phyloP scores from a whole-genome alignment of 1,140 invertebrate species.

The Leptopilina boulardi region DNA sequence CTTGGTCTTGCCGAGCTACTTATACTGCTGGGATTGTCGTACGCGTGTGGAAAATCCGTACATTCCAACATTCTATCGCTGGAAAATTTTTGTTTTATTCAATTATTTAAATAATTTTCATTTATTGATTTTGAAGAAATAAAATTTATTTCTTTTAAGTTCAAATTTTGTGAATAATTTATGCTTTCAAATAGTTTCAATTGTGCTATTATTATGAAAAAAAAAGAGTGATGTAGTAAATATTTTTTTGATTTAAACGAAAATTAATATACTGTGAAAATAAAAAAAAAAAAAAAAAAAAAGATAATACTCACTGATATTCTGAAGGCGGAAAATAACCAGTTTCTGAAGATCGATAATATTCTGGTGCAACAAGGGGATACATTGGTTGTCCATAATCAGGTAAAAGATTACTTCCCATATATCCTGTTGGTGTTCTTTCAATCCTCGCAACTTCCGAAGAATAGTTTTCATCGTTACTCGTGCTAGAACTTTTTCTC shows the following conservation, averaged over 20 bases:
- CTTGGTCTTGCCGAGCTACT: conserved; percentile 75
- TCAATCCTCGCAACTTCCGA: conserved; percentile 71
- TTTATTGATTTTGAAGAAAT: neutral
- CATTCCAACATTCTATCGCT: conserved; percentile 73
- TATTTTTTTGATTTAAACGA: too few species aligned
- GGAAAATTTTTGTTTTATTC: conserved; percentile 49
- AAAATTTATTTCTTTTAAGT: too few species aligned
- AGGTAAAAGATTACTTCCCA: conserved; percentile 64
- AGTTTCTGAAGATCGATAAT: conserved; percentile 65
- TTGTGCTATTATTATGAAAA: too few species aligned
- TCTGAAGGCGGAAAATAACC: conserved; percentile 66
- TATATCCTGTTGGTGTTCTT: conserved; percentile 77
- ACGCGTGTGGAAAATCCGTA: conserved; percentile 76
- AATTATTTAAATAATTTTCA: conserved; percentile 31
- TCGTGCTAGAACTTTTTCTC: conserved; percentile 82
- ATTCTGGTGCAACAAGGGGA: conserved; percentile 63
- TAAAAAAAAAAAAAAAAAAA: too few species aligned
- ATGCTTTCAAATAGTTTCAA: too few species aligned
- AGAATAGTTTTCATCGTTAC: conserved; percentile 77
- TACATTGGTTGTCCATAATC: conserved; percentile 71
- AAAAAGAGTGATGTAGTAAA: too few species aligned
- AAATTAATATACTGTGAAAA: too few species aligned
- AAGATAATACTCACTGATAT: conserved; percentile 67
- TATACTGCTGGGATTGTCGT: conserved; percentile 78
- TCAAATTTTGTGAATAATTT: too few species aligned